Conservation (phyloP, 2,888 invertebrate genomes). For the Ganaspis brasiliensis region DNA sequence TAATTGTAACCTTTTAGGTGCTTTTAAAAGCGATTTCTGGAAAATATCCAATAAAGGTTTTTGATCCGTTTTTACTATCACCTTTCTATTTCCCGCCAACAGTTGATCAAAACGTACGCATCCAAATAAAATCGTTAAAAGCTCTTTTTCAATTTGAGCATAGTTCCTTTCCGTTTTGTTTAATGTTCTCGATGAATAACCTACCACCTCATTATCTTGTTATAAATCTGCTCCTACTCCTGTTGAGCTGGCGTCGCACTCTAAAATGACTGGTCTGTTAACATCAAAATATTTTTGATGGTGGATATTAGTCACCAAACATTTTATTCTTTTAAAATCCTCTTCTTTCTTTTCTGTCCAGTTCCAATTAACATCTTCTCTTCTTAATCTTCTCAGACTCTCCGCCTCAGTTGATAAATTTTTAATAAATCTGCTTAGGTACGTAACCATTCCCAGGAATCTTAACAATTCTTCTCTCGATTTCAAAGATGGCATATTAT, state of each 20-base stretch:
- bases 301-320: conserved; percentile 7
- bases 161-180: conserved; percentile 65
- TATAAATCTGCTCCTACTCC: conserved; percentile 70
- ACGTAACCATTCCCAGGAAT: conserved; percentile 45
- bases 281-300: conserved; percentile 38
- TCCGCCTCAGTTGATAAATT: conserved; percentile 30
- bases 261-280: conserved; percentile 39
- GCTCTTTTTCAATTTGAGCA: conserved; percentile 72
- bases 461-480: conserved; percentile 40
- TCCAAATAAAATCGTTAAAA: conserved; percentile 69
- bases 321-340: conserved; percentile 31
- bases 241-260: conserved; percentile 50
- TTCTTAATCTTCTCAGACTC: conserved; percentile 11
- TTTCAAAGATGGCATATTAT: no score
- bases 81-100: conserved; percentile 63
- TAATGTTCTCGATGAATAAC: conserved; percentile 71
- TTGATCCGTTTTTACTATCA: conserved; percentile 68
- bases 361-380: conserved; percentile 19
- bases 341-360: conserved; percentile 27
- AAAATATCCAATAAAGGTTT: conserved; percentile 69
- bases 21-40: conserved; percentile 59
- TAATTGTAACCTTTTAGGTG: conserved; percentile 41
- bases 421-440: conserved; percentile 11
- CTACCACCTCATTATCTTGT: conserved; percentile 71
- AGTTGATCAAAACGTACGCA: conserved; percentile 71